phyloP scores from a whole-genome alignment of 2,113 vertebrate genomes.

The Pterocles gutturalis region DNA sequence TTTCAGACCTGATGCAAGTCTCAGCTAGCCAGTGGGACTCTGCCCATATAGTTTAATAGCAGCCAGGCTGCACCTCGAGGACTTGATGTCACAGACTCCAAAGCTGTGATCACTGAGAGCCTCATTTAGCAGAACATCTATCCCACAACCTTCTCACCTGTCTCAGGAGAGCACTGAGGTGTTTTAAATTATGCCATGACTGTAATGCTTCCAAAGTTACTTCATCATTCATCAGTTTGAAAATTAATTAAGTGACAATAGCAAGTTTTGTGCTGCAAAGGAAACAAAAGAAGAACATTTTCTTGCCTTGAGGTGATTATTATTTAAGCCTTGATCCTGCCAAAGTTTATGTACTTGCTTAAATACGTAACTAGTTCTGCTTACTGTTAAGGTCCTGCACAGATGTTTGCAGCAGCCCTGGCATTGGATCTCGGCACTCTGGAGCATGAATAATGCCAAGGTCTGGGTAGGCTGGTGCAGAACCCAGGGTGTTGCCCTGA shows the following conservation, averaged over 20 bases:
- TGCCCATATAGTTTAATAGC: not conserved
- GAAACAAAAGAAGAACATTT: slow-evolving; percentile 45
- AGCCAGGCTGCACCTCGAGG: not conserved
- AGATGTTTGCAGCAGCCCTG: not conserved
- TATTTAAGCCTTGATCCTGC: slow-evolving; percentile 19
- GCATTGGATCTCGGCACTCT: accelerated
- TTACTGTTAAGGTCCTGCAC: not conserved
- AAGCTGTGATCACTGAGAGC: not conserved
- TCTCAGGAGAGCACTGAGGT: not conserved
- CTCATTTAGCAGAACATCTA: not conserved
- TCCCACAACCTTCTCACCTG: not conserved
- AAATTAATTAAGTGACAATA: slow-evolving; percentile 51
- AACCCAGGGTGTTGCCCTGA: not conserved
- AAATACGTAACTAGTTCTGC: not conserved
- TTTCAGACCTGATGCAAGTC: not conserved
- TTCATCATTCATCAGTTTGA: slow-evolving; percentile 28
- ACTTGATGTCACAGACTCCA: not conserved
- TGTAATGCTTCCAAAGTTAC: slow-evolving; percentile 1
- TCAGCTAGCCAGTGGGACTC: not conserved
- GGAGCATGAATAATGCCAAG: not conserved
- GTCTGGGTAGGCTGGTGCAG: not conserved
- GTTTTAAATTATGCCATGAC: slow-evolving; percentile 5
- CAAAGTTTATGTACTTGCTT: slow-evolving; percentile 12
- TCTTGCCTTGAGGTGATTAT: slow-evolving; percentile 8
- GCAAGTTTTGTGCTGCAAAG: slow-evolving; percentile 13